Evolutionary conservation across 2,797 vertebrate species (phyloP), one percentile per base, ranked within the genome.

Genomic region (Syngnathus acus): DNA sequence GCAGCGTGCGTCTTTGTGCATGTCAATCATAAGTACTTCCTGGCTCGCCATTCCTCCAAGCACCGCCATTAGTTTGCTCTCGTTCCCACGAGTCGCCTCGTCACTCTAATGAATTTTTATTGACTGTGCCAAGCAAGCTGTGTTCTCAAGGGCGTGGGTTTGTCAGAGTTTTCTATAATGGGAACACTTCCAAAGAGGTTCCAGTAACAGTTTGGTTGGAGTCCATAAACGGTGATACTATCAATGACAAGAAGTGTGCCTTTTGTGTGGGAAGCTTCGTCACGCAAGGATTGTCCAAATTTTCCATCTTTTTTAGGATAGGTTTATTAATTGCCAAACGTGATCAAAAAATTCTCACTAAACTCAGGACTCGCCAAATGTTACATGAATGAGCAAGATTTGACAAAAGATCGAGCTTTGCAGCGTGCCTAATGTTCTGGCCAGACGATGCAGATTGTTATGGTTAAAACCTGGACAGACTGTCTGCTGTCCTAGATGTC

Each of bases 1-100:
- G 58, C 1, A 17, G 53, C 72, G 66, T 67, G 67, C 69, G 23
- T 73, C 73, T 76, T 37, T 50, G 62, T 73, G 65, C 61, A 8
- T 47, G 60, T 65, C 69, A 69, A 58, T 61, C 39, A 42, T 38
- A 21, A 43, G 39, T 16, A 14, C 40, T 23, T 62, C 60, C 60
- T 45, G 60, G 38, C 42, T 62, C 13, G 11, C 7, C 11, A 14
- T 43, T 42, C 60, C 60, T 42, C 19, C 9, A 40, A 40, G 58
- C 58, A 40, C 4, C 39, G 23, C 60, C 40, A 43, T 62, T 23
- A 62, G 59, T 23, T 62, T 62, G 60, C 11, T 38, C 32, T 19
- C 19, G 37, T 58, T 37, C 32, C 57, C 32, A 38, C 9, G 32
- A 58, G 57, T 17, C 8, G 23, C 9, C 54, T 57, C 54, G 23